These are phyloP conservation scores for Microplitis manilae DNA, from an alignment of 2,888 invertebrate genomes.

Conservation along the genomic window DNA sequence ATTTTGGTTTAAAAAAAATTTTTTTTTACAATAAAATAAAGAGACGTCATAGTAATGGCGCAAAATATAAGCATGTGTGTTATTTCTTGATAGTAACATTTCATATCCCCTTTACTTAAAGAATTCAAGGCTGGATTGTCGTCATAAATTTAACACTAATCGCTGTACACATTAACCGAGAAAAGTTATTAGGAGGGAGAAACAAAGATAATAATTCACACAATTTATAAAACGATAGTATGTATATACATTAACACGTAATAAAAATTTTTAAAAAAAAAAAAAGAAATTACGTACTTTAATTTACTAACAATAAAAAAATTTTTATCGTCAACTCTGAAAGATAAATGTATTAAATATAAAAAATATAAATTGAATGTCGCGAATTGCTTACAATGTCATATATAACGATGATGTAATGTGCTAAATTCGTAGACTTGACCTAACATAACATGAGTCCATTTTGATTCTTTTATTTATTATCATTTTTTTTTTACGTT, in stretches of 20 bases:
- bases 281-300: neutral
- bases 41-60: neutral
- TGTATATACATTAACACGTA: neutral
- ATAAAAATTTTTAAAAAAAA: neutral
- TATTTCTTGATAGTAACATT: slow-evolving; percentile 9
- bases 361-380: neutral
- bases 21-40: neutral
- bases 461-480: neutral
- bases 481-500: neutral
- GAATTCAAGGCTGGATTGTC: slow-evolving; percentile 18
- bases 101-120: neutral
- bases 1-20: neutral
- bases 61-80: neutral
- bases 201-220: neutral
- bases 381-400: slow-evolving; percentile 24
- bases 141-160: neutral
- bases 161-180: neutral
- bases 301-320: neutral
- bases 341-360: neutral
- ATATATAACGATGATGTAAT: slow-evolving; percentile 52
- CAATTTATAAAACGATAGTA: slow-evolving; percentile 8
- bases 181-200: slow-evolving; percentile 1
- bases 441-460: slow-evolving; percentile 54
- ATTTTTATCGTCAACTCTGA: neutral
- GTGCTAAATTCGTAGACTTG: slow-evolving; percentile 59